Evolutionary conservation across 1,140 invertebrate genomes (phyloP), one percentile per base, ranked within the genome.

Genomic region (Meloidogyne exigua): DNA sequence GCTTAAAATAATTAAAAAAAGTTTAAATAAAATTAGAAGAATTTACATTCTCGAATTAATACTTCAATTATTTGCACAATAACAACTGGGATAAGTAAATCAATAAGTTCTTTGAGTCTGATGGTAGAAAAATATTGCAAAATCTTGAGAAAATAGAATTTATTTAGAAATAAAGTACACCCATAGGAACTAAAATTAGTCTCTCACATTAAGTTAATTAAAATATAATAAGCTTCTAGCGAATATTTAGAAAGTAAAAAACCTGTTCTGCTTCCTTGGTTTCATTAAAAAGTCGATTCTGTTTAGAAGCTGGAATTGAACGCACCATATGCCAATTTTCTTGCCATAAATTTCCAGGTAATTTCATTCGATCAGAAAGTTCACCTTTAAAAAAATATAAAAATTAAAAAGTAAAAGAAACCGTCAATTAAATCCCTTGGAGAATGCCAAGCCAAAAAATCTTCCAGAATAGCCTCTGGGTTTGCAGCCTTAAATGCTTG

Each of bases 371-470:
- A 10, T 91, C 90, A 81, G 95, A 96, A n/a, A 98, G 88, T 71
- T 92, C 90, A 25, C 94, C 93, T 90, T 7, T 12, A 13, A 32
- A 93, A 91, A 93, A 21, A 68, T 9, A 1, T 26, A 9, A 2
- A n/a, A 23, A 68, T 21, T 23, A 36, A 5, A 32, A 68, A 25
- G 21, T 7, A 36, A 69, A 23, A 18, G 18, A 44, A 44, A 71
- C 69, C 69, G 15, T 73, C 72, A 28, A 65, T 9, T 23, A 94
- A 97, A 88, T 98, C 96, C 62, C 94, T 90, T 0, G 96, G 96
- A 0, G 95, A 98, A 87, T 98, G 97, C 95, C 95, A 98, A 72
- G 94, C 91, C 73, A 99, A 95, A 88, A 99, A 99, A 88, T 99
- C 96, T 87, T 94, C 95, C 21, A 99, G 88, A n/a, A 91, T 90